phyloP scores from a whole-genome alignment of 2,113 vertebrate species.

The Colossoma macropomum region DNA sequence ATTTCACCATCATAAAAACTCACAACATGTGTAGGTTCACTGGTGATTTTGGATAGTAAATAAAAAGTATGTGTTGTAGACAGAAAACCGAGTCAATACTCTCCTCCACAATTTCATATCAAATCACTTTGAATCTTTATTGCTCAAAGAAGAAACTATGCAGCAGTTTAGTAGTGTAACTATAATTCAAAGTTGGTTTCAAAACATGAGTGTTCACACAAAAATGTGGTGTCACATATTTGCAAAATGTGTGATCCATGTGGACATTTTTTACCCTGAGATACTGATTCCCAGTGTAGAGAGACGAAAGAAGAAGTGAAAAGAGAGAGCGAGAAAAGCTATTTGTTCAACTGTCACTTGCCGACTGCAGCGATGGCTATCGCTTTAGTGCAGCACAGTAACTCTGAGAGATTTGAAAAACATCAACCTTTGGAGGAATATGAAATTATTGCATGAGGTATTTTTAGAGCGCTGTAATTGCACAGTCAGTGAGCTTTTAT shows the following conservation, averaged over 20 bases:
- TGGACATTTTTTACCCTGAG: background rate
- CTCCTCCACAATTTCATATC: background rate
- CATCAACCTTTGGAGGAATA: constrained; percentile 59
- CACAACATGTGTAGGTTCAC: no score
- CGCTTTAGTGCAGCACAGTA: constrained; percentile 50
- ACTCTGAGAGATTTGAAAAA: constrained; percentile 54
- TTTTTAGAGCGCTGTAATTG: constrained; percentile 65
- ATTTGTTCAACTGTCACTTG: constrained; percentile 14
- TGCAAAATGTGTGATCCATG: background rate
- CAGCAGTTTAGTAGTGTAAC: background rate
- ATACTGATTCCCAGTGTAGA: constrained; percentile 32
- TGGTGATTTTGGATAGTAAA: no score
- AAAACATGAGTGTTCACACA: background rate
- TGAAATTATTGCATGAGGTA: constrained; percentile 60
- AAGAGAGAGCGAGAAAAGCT: background rate
- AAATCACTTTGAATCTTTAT: background rate
- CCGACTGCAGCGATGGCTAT: background rate
- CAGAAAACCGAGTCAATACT: no score
- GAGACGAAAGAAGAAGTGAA: background rate
- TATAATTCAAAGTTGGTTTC: background rate
- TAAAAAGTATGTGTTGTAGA: no score
- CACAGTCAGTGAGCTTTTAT: constrained; percentile 45
- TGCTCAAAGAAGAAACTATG: no score
- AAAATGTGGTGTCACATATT: background rate
- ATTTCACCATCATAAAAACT: no score